Percentiles rank a stretch among this genome's conserved stretches.
phyloP scores from a whole-genome alignment of 1,140 invertebrate species.

The Bombus affinis region DNA sequence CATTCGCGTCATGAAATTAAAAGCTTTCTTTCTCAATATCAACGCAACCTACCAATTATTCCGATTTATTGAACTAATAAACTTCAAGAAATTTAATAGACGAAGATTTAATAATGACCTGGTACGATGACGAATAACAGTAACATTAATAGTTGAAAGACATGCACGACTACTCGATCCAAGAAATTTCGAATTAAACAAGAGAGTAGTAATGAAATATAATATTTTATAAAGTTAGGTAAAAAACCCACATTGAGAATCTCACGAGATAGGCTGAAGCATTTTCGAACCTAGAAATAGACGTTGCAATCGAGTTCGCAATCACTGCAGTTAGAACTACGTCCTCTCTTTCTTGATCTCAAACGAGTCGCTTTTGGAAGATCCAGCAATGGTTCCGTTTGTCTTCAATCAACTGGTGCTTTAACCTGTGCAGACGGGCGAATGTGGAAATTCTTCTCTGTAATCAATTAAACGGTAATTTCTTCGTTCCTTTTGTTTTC shows the following conservation, averaged over 20 bases:
- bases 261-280: neutral
- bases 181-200: too few relatives aligned
- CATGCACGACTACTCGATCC: too few relatives aligned
- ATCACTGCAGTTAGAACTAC: slow-evolving; percentile 36
- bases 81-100: too few relatives aligned
- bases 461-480: slow-evolving; percentile 65
- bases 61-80: neutral
- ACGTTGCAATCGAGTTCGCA: slow-evolving; percentile 62
- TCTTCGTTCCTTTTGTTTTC: slow-evolving; percentile 36
- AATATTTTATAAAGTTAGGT: neutral
- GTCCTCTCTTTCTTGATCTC: slow-evolving; percentile 50
- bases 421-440: slow-evolving; percentile 45
- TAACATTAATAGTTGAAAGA: too few relatives aligned
- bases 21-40: neutral
- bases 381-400: slow-evolving; percentile 55
- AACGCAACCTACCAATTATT: neutral
- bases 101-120: neutral
- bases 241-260: slow-evolving; percentile 5
- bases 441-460: slow-evolving; percentile 61
- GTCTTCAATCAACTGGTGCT: slow-evolving; percentile 61
- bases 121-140: too few relatives aligned
- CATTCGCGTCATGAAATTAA: slow-evolving; percentile 32
- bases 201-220: neutral
- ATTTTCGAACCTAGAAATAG: neutral
- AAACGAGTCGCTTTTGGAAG: slow-evolving; percentile 53